Evolutionary conservation across 2,113 vertebrate species (phyloP).

Genomic region (Nothobranchius kuhntae): DNA sequence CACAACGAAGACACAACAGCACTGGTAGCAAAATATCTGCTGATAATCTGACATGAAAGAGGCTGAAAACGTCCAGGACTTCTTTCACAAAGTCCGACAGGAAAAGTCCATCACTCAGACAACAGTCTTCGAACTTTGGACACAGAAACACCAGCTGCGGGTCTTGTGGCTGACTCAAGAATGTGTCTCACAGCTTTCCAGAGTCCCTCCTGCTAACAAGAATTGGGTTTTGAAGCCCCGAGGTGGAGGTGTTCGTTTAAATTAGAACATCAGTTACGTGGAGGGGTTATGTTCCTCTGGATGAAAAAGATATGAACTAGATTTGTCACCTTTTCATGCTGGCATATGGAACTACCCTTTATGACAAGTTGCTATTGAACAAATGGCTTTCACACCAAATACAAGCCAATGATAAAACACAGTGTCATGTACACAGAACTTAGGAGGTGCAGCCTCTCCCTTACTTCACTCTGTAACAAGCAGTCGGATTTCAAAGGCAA

Average conservation of each 20-base stretch:
- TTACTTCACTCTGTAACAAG: not conserved
- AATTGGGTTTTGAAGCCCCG: conserved; percentile 38
- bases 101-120: conserved; percentile 18
- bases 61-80: conserved; percentile 30
- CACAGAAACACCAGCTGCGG: conserved; percentile 23
- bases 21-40: conserved; percentile 45
- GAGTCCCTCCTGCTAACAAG: conserved; percentile 41
- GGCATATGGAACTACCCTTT: conserved; percentile 9
- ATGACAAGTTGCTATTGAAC: conserved; percentile 22
- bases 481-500: not conserved
- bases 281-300: conserved; percentile 48
- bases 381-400: conserved; percentile 33
- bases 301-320: conserved; percentile 51
- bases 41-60: conserved; percentile 56
- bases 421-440: not conserved
- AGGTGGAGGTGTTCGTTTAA: conserved; percentile 38
- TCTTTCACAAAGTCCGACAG: conserved; percentile 10
- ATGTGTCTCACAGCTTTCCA: conserved; percentile 55
- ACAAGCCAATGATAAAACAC: conserved; percentile 7
- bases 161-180: conserved; percentile 33
- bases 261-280: conserved; percentile 46
- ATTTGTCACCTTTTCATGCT: conserved; percentile 38
- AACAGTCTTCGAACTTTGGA: conserved; percentile 35
- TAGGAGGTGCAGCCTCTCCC: not conserved
- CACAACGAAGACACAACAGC: conserved; percentile 47